A percentile compares a stretch with the other conserved stretches of the same genome.
Evolutionary conservation across 2,113 vertebrate genomes (phyloP).

Genomic region (Aptenodytes forsteri): DNA sequence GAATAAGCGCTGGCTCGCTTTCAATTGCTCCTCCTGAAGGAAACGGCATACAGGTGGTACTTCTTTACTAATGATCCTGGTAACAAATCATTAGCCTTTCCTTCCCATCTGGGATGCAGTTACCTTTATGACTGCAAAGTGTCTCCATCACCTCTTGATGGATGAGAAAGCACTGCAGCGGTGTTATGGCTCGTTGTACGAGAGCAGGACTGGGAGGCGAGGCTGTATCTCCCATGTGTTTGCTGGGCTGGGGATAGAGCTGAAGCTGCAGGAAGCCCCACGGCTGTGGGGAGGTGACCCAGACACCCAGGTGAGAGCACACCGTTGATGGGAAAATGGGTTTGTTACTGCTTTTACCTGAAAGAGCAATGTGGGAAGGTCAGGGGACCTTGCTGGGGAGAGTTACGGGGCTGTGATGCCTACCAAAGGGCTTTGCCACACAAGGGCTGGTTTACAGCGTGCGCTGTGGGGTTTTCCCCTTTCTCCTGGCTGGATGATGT

Average conservation of each 20-base stretch:
- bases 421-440: accelerated
- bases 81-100: neutral
- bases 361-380: accelerated
- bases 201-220: neutral
- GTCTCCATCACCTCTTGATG: accelerated
- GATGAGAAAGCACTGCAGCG: accelerated
- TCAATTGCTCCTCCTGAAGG: neutral
- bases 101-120: accelerated
- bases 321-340: accelerated
- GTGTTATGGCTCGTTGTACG: accelerated
- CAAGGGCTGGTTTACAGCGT: accelerated
- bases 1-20: accelerated
- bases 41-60: accelerated
- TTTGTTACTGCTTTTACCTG: neutral
- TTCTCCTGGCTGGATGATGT: neutral
- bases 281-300: accelerated
- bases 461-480: neutral
- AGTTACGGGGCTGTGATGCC: accelerated
- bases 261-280: neutral
- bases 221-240: accelerated
- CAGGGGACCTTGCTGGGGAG: neutral
- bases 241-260: neutral
- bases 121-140: accelerated
- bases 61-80: neutral
- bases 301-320: neutral